Percentiles rank a stretch among this genome's conserved stretches.
Evolutionary conservation across 1,140 invertebrate species (phyloP).

Genomic region (Atta texana): DNA sequence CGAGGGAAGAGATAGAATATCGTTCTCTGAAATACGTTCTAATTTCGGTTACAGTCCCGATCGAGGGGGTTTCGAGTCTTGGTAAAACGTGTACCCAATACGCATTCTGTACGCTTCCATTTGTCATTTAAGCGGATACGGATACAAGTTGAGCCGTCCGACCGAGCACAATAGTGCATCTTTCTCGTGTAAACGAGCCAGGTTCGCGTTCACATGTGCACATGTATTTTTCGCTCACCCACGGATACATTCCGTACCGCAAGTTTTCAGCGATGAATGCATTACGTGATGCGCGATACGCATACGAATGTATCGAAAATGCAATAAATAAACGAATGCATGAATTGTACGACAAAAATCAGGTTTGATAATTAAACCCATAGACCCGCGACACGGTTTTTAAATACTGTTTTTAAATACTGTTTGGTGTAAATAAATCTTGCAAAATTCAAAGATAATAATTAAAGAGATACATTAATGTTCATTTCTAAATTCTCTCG

Average conservation of each 20-base stretch:
- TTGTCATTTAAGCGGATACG: conserved; percentile 65
- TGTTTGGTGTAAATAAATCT: background rate
- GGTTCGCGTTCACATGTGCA: conserved; percentile 35
- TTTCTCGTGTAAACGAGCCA: conserved; percentile 61
- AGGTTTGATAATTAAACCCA: conserved; percentile 46
- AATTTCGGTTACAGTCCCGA: conserved; percentile 50
- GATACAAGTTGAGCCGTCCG: conserved; percentile 58
- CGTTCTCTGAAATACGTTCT: conserved; percentile 47
- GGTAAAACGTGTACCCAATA: conserved; percentile 55
- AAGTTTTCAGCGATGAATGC: conserved; percentile 62
- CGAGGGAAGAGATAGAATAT: conserved; percentile 13
- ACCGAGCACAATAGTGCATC: conserved; percentile 57
- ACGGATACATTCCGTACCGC: conserved; percentile 31
- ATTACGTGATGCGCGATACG: conserved; percentile 45
- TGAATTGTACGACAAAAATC: conserved; percentile 31
- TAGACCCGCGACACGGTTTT: conserved; percentile 1
- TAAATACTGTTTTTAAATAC: conserved; percentile 13
- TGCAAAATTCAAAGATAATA: background rate
- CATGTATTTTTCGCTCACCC: conserved; percentile 34
- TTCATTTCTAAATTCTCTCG: conserved; percentile 5
- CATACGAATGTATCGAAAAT: conserved; percentile 43
- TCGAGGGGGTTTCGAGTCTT: conserved; percentile 40
- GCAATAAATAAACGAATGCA: conserved; percentile 48
- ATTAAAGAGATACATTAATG: conserved; percentile 8
- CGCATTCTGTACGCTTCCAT: conserved; percentile 57